phyloP scores from a whole-genome alignment of 2,888 invertebrate genomes.

The Zele albiditarsus region DNA sequence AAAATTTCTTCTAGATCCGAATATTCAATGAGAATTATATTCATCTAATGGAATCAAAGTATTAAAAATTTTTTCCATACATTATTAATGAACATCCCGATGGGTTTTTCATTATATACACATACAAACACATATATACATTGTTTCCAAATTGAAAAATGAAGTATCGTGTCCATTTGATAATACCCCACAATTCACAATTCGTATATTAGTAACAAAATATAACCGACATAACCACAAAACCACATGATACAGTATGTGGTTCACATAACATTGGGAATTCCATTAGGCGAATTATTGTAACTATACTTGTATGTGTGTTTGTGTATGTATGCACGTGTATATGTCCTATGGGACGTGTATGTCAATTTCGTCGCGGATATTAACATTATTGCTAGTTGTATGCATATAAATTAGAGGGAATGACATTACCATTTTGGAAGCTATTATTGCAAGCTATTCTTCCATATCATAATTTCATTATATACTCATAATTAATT shows the following conservation, averaged over 20 bases:
- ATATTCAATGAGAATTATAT: too few species aligned
- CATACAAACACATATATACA: too few species aligned
- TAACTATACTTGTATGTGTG: background rate
- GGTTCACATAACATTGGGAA: slow-evolving; percentile 19
- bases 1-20: too few species aligned
- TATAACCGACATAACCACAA: background rate
- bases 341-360: background rate
- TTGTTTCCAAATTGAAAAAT: too few species aligned
- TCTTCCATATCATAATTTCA: background rate
- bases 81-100: too few species aligned
- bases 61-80: too few species aligned
- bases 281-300: slow-evolving; percentile 34
- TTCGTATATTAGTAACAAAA: background rate
- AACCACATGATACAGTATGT: background rate
- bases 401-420: background rate
- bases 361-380: slow-evolving; percentile 1
- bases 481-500: background rate
- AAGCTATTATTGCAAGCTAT: background rate
- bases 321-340: background rate
- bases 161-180: background rate
- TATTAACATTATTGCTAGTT: background rate
- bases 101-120: too few species aligned
- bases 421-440: background rate
- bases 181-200: background rate
- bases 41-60: too few species aligned